Base-by-base conservation (phyloP, 1,140 invertebrate species). In the Drosophila repleta region DNA sequence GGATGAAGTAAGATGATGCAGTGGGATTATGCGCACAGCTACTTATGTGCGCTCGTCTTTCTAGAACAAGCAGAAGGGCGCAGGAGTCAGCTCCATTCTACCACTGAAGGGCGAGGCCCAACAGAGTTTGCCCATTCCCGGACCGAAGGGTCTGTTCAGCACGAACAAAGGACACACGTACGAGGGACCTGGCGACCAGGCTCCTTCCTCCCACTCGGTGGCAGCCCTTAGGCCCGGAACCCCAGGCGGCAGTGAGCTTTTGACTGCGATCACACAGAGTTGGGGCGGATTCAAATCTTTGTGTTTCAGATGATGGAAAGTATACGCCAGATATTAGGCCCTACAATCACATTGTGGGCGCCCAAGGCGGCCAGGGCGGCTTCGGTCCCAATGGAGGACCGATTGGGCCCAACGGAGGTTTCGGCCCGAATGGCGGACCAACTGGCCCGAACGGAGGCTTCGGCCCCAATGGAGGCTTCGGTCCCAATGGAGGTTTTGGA, bases 261-360 rank as follows among this genome's bases (percentile, higher is more conserved):
- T 43, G 21, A 58, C 11, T 41, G 32, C 32, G 6, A 39, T 20
- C 26, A 49, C 15, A 43, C 58, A 37, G 5, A 60, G 56, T 32
- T 56, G 32, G 10, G 49, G 37, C 45, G 69, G 63, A 67, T 65
- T 74, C 67, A 72, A 78, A 62, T 60, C 52, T 84, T 79, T 93
- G 51, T 85, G 82, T 62, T 91, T 92, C 89, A 92, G 74, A 85
- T 90, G 65, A 84, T 73, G 65, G 91, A 58, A 62, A 79, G 53
- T 89, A 87, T 56, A 64, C 57, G 29, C 65, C 75, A 21, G 81
- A 76, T 66, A 74, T 20, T 20, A 77, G 64, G 63, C 71, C 79
- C 8, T 90, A 91, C 45, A 60, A 66, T 8, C 89, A 91, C 79
- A 71, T 90, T 52, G 58, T 58, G 17, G 79, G 76, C 15, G 11